Evolutionary conservation across 2,888 invertebrate species (phyloP).

Genomic region (Sericinus montela): DNA sequence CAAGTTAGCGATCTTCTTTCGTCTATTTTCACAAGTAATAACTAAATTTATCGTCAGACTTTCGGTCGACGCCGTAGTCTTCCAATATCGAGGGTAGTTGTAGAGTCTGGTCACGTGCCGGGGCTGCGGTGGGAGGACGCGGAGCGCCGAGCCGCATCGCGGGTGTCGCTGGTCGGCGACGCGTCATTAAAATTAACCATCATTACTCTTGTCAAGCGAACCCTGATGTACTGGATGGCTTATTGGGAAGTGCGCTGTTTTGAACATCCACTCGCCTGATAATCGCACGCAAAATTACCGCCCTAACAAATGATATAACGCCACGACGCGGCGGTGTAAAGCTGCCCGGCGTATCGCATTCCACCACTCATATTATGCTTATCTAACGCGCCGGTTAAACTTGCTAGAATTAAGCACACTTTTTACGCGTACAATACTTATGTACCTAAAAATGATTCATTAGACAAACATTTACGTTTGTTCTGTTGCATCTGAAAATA

Average conservation of each 20-base stretch:
- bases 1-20: constrained; percentile 78
- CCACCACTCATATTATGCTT: constrained; percentile 21
- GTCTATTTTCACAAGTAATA: constrained; percentile 80
- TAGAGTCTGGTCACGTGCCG: constrained; percentile 58
- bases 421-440: not conserved
- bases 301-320: constrained; percentile 62
- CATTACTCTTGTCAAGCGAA: constrained; percentile 75
- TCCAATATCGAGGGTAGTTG: constrained; percentile 66
- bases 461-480: no score
- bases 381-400: constrained; percentile 20
- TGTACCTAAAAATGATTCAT: no score
- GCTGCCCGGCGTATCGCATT: constrained; percentile 21
- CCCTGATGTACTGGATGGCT: constrained; percentile 62
- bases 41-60: constrained; percentile 78
- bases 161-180: constrained; percentile 57
- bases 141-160: constrained; percentile 36
- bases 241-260: constrained; percentile 67
- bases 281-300: constrained; percentile 68
- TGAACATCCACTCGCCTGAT: constrained; percentile 50
- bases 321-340: constrained; percentile 33
- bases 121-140: constrained; percentile 31
- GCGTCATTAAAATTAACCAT: constrained; percentile 78
- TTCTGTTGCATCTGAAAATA: no score
- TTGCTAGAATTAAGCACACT: constrained; percentile 14
- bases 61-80: constrained; percentile 63